Evolutionary conservation across 2,797 vertebrate species (phyloP), one percentile per base, ranked within the genome.

Genomic region (Malacoctenus gilli): DNA sequence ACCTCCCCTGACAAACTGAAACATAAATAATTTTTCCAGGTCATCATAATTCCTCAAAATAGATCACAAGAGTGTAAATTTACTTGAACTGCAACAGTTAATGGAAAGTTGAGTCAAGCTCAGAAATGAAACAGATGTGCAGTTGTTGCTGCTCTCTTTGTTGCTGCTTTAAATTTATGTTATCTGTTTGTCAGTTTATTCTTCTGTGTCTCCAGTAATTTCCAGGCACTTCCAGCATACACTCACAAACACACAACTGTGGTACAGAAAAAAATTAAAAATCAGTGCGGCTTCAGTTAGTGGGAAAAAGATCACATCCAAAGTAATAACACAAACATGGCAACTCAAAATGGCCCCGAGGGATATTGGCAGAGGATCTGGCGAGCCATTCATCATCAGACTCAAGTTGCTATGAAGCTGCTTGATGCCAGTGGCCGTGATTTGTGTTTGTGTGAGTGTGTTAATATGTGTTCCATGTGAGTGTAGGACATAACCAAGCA

Each of bases 241-340:
- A 38, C 21, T 36, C 37, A 14, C 47, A 57, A 7, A 64, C 51
- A 52, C 50, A 54, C 35, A 57, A 61, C 56, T 53, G 72, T 59
- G 70, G 64, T 76, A 9, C 6, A n/a, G n/a, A n/a, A n/a, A n/a
- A n/a, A n/a, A n/a, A n/a, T n/a, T 57, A 50, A 54, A 72, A 59
- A 62, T 72, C 88, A 85, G n/a, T 79, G 84, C 84, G 81, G 83
- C 72, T 83, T 63, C 28, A 67, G 71, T 89, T 86, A 77, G 81
- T 81, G 77, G 78, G 78, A 78, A 83, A 85, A 82, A 59, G 79
- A 82, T 84, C 80, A 82, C 80, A 75, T 87, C 76, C 84, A 83
- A 79, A 83, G 64, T 71, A 85, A 75, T 74, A 82, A 80, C 64
- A 79, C 69, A 82, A 86, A 87, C 71, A 85, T 79, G 80, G 83